A percentile compares a stretch with the other conserved stretches of the same genome.
Evolutionary conservation across 2,113 vertebrate genomes (phyloP).

Genomic region (Cyanistes caeruleus): DNA sequence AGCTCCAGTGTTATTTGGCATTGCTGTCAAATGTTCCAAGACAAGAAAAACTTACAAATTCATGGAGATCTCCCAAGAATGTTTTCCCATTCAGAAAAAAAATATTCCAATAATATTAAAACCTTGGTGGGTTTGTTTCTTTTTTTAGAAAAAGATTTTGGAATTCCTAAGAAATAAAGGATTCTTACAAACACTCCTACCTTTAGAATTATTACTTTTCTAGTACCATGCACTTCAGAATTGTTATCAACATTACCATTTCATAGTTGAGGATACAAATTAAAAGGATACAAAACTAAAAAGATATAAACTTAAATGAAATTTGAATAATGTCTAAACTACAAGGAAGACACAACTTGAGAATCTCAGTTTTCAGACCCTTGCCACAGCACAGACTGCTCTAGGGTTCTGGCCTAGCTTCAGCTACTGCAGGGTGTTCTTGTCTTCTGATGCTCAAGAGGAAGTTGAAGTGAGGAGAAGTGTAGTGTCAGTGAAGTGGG

Average conservation of each 20-base stretch:
- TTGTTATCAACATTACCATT: background rate
- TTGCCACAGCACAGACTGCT: background rate
- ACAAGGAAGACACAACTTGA: background rate
- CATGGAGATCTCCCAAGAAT: conserved; percentile 41
- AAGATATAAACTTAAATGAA: background rate
- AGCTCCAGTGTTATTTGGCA: conserved; percentile 37
- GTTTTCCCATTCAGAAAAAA: conserved; percentile 8
- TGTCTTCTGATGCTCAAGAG: background rate
- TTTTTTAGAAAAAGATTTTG: background rate
- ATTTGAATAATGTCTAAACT: background rate
- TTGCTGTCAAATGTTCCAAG: conserved; percentile 46
- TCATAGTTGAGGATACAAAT: background rate
- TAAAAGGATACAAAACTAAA: background rate
- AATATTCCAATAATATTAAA: background rate
- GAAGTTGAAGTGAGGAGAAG: background rate
- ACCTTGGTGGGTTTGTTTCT: fast-evolving
- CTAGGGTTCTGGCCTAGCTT: background rate
- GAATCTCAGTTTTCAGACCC: background rate
- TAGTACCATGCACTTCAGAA: background rate
- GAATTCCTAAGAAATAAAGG: background rate
- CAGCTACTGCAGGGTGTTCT: background rate
- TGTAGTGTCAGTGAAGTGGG: background rate
- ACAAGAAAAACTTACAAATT: conserved; percentile 49
- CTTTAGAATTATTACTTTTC: background rate
- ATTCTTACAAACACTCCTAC: background rate